Conservation (phyloP, 1,140 invertebrate genomes). For the Trichogramma pretiosum region DNA sequence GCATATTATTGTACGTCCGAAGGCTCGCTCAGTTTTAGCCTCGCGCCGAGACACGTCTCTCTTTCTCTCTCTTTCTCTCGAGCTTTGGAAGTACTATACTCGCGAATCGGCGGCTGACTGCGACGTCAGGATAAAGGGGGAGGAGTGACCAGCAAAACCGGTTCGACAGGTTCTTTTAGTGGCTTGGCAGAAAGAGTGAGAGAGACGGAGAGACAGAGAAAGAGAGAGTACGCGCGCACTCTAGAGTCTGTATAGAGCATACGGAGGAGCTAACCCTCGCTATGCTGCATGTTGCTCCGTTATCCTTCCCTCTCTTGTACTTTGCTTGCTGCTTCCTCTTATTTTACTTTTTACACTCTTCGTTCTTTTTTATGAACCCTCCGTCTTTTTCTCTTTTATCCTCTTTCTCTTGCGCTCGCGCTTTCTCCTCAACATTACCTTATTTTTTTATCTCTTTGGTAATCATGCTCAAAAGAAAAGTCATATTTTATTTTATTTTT, state of each 20-base stretch:
- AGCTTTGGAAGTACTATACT: no score
- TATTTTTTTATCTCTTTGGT: no score
- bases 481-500: no score
- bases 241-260: no score
- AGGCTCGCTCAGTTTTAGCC: no score
- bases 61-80: neutral
- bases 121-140: constrained; percentile 24
- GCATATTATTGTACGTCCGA: no score
- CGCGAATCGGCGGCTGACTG: constrained; percentile 5
- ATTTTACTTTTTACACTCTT: constrained; percentile 6
- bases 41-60: neutral
- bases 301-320: constrained; percentile 2
- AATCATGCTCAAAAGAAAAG: no score
- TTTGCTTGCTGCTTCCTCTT: neutral
- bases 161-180: constrained; percentile 41
- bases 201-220: no score
- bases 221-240: constrained; percentile 36
- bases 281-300: constrained; percentile 41
- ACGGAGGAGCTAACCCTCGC: no score
- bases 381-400: constrained; percentile 9
- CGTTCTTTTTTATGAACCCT: constrained; percentile 3
- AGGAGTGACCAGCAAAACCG: constrained; percentile 32
- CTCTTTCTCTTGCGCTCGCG: no score
- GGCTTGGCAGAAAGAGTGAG: no score
- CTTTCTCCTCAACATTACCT: no score